Percentiles rank a stretch among this genome's conserved stretches.
Evolutionary conservation across 2,888 invertebrate genomes (phyloP).

Genomic region (Scaptomyza tumidula): DNA sequence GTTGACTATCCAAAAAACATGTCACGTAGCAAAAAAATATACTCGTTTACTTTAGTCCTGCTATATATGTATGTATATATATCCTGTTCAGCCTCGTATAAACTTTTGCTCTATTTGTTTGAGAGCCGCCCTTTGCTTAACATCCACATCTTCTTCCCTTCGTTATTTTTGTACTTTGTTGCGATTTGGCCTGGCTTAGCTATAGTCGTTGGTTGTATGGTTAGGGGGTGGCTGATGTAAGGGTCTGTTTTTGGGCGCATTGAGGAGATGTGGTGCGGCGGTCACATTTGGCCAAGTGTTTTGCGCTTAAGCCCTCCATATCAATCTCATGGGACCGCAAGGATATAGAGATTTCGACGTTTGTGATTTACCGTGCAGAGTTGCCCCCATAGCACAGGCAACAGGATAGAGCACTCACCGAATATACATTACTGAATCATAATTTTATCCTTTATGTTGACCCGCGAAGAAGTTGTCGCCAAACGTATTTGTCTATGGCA

Average conservation of each 20-base stretch:
- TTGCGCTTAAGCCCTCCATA: constrained; percentile 84
- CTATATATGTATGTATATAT: neutral
- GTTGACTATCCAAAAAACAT: constrained; percentile 61
- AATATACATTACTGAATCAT: constrained; percentile 70
- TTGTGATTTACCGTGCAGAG: constrained; percentile 79
- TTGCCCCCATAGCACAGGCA: constrained; percentile 23
- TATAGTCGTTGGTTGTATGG: no score
- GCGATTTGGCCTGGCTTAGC: constrained; percentile 71
- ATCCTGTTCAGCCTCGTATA: constrained; percentile 2
- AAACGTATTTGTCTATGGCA: constrained; percentile 32
- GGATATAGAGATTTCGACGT: constrained; percentile 83
- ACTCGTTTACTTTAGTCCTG: constrained; percentile 47
- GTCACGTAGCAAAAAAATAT: constrained; percentile 70
- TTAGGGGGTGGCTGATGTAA: constrained; percentile 7
- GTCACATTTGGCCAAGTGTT: constrained; percentile 85
- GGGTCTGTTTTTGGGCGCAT: constrained; percentile 30
- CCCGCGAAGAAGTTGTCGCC: constrained; percentile 60
- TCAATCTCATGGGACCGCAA: constrained; percentile 83
- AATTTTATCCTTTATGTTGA: constrained; percentile 55
- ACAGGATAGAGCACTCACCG: constrained; percentile 21
- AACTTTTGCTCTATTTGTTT: constrained; percentile 68
- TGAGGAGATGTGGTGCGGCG: constrained; percentile 69
- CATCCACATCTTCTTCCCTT: constrained; percentile 5
- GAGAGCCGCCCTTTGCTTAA: constrained; percentile 42
- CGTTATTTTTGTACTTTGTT: constrained; percentile 56